Evolutionary conservation across 2,888 invertebrate genomes (phyloP), one percentile per base, ranked within the genome.

Genomic region (Liopterus haemorrhoidalis): DNA sequence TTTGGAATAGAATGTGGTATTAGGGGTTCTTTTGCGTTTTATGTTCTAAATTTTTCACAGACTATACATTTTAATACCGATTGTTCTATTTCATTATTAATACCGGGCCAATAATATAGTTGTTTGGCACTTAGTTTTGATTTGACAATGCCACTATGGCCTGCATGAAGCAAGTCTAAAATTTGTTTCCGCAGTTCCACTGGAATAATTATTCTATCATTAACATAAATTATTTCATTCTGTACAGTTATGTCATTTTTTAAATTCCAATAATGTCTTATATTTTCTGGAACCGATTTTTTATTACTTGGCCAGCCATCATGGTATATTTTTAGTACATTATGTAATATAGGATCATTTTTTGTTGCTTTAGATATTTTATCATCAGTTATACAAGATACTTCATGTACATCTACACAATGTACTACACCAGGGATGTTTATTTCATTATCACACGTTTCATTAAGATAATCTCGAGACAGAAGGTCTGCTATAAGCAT

Each of bases 371-470:
- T 48, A 28, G 49, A 49, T 27, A 41, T 12, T 15, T n/a, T n/a
- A n/a, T n/a, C n/a, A n/a, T n/a, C n/a, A n/a, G n/a, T n/a, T n/a
- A n/a, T n/a, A n/a, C n/a, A n/a, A n/a, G n/a, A n/a, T n/a, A n/a
- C n/a, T n/a, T n/a, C n/a, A n/a, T n/a, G n/a, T n/a, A n/a, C n/a
- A 19, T 49, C 36, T 2, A 52, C 46, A 8, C 40, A 40, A 19
- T 52, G 53, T 11, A 52, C 48, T 50, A 52, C 52, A 35, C 54
- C 49, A 3, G 42, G 43, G 48, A 55, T 49, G 21, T 55, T 49
- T 21, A 19, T 19, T 25, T 54, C 48, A 16, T 4, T n/a, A 9
- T 2, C 27, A 15, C 44, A 28, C 14, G 12, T 11, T 43, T 52
- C n/a, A n/a, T n/a, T 37, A 33, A 49, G 28, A 42, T 42, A 49